phyloP scores from a whole-genome alignment of 2,888 invertebrate genomes.

The Drosophila borealis region DNA sequence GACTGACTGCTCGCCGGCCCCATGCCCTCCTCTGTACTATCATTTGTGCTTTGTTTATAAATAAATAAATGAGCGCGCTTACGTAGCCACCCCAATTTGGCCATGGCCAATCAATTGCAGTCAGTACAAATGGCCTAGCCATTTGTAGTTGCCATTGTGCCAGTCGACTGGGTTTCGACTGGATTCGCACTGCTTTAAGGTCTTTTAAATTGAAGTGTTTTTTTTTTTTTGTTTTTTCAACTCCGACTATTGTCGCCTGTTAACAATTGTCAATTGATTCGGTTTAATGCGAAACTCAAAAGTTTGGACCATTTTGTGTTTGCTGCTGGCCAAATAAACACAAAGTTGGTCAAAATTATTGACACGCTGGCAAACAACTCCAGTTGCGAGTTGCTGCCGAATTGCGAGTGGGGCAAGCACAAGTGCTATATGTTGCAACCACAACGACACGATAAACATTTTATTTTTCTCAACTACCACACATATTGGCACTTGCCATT shows the following conservation, averaged over 20 bases:
- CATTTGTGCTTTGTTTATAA: slow-evolving; percentile 50
- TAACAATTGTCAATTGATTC: slow-evolving; percentile 53
- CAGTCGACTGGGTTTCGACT: neutral
- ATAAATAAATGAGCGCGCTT: slow-evolving; percentile 72
- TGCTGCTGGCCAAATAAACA: slow-evolving; percentile 38
- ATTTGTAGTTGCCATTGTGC: slow-evolving; percentile 42
- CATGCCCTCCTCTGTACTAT: neutral
- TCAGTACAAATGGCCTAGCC: slow-evolving; percentile 37
- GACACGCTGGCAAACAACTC: slow-evolving; percentile 42
- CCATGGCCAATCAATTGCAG: slow-evolving; percentile 54
- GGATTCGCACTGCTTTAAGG: slow-evolving; percentile 7
- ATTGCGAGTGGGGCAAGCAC: slow-evolving; percentile 17
- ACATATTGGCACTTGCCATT: slow-evolving; percentile 29
- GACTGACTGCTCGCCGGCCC: slow-evolving; percentile 15
- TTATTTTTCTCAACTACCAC: slow-evolving; percentile 55
- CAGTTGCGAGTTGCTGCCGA: slow-evolving; percentile 26
- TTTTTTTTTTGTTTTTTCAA: neutral
- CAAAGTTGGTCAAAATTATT: slow-evolving; percentile 35
- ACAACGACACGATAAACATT: slow-evolving; percentile 65
- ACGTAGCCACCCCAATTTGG: slow-evolving; percentile 36
- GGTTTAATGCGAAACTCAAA: slow-evolving; percentile 17
- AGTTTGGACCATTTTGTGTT: neutral
- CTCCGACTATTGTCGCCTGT: slow-evolving; percentile 10
- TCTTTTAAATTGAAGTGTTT: slow-evolving; percentile 12
- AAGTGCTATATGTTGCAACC: slow-evolving; percentile 31